Percentiles rank a stretch among this genome's conserved stretches.
Conservation (phyloP, 2,113 vertebrate species). For the Lampris megalopsis region DNA sequence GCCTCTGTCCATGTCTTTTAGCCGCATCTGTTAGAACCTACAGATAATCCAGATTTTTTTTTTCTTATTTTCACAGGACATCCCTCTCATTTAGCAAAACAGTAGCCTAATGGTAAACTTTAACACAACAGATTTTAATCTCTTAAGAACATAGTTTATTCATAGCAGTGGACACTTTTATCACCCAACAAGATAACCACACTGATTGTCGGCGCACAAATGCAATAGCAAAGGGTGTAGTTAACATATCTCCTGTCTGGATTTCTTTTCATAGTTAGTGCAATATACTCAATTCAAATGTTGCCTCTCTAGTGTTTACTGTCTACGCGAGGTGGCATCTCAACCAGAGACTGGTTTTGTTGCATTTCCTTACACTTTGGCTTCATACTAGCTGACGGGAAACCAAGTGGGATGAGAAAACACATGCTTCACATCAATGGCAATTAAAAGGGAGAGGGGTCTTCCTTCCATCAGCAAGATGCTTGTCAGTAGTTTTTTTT, state of each 20-base stretch:
- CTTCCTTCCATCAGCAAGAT: slow-evolving; percentile 11
- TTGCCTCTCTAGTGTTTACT: background rate
- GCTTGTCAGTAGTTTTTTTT: slow-evolving; percentile 3
- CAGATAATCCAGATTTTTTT: background rate
- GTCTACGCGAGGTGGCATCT: slow-evolving; percentile 2
- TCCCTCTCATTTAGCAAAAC: background rate
- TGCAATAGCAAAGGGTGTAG: slow-evolving; percentile 6
- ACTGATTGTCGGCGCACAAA: slow-evolving; percentile 26
- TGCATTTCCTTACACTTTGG: slow-evolving; percentile 7
- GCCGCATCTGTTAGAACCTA: background rate
- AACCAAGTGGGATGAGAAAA: background rate
- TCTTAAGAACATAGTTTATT: background rate
- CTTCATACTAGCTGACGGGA: background rate
- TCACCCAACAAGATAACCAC: slow-evolving; percentile 12
- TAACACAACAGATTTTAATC: too few relatives aligned
- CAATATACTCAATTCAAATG: slow-evolving; percentile 10
- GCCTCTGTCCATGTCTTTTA: slow-evolving; percentile 22
- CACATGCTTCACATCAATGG: background rate
- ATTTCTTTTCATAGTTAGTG: slow-evolving; percentile 21
- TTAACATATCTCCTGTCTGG: slow-evolving; percentile 28
- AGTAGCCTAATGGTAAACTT: background rate
- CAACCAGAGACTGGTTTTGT: background rate
- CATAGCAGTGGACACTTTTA: background rate
- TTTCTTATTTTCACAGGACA: background rate
- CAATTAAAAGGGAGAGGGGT: background rate